phyloP scores from a whole-genome alignment of 2,888 invertebrate species.

The Drosophila melanosoma region DNA sequence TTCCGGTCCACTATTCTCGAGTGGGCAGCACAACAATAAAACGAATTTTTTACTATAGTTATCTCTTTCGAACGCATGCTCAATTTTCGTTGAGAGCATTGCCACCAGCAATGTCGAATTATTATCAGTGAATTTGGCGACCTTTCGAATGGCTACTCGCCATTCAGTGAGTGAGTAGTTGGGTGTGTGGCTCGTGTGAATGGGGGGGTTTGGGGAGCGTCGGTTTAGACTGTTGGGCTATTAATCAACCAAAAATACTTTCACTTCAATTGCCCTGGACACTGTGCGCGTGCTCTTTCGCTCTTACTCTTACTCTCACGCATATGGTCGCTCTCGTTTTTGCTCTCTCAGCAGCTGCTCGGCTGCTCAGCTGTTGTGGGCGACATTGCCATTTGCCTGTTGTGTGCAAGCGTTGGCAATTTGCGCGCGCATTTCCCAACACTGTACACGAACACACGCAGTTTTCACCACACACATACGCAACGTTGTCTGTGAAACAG shows the following conservation, averaged over 20 bases:
- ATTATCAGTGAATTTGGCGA: constrained; percentile 77
- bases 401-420: constrained; percentile 66
- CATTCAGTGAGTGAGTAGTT: constrained; percentile 21
- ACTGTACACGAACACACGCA: constrained; percentile 59
- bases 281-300: constrained; percentile 51
- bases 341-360: constrained; percentile 45
- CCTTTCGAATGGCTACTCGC: constrained; percentile 56
- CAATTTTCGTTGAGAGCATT: constrained; percentile 46
- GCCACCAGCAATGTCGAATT: constrained; percentile 60
- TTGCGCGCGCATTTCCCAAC: constrained; percentile 77
- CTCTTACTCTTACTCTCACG: constrained; percentile 19
- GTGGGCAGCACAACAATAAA: constrained; percentile 16
- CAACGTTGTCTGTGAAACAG: constrained; percentile 58
- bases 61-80: constrained; percentile 24
- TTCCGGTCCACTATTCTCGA: constrained; percentile 55
- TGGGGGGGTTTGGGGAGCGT: background rate
- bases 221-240: constrained; percentile 24
- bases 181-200: constrained; percentile 5
- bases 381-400: constrained; percentile 68
- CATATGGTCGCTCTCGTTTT: background rate
- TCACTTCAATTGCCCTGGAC: constrained; percentile 58
- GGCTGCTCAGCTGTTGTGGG: constrained; percentile 70
- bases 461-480: constrained; percentile 63
- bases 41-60: constrained; percentile 8
- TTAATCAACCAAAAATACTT: constrained; percentile 76